phyloP scores from a whole-genome alignment of 2,113 vertebrate genomes.

The Rhinogobius similis region DNA sequence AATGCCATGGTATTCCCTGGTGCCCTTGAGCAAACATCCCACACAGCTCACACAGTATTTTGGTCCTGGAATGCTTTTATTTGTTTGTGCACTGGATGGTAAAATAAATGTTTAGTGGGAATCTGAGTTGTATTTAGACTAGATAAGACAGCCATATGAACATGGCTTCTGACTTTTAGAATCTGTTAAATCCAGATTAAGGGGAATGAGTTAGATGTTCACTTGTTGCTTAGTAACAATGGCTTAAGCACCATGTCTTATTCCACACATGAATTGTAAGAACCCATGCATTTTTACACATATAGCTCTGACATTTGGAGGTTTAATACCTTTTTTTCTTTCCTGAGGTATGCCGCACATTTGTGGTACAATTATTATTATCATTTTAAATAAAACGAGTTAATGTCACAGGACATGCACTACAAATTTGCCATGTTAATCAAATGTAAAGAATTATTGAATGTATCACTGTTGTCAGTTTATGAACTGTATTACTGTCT shows the following conservation, averaged over 20 bases:
- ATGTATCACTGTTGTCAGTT: too few species aligned
- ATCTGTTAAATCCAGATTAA: background rate
- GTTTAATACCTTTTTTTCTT: too few species aligned
- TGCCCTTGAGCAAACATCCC: slow-evolving; percentile 39
- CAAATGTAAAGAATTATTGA: too few species aligned
- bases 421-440: too few species aligned
- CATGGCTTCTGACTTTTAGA: background rate
- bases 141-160: background rate
- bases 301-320: too few species aligned
- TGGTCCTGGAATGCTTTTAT: slow-evolving; percentile 55
- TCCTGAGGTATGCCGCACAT: too few species aligned
- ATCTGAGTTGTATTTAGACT: background rate
- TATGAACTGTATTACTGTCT: too few species aligned
- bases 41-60: slow-evolving; percentile 54
- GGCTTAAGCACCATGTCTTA: background rate
- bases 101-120: background rate
- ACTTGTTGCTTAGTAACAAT: slow-evolving; percentile 7
- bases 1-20: slow-evolving; percentile 52
- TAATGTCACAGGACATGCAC: too few species aligned
- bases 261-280: too few species aligned
- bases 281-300: too few species aligned
- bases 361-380: too few species aligned
- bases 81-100: slow-evolving; percentile 33
- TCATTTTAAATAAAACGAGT: too few species aligned
- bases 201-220: background rate